Conservation (phyloP, 2,113 vertebrate genomes). For the Piaya cayana region DNA sequence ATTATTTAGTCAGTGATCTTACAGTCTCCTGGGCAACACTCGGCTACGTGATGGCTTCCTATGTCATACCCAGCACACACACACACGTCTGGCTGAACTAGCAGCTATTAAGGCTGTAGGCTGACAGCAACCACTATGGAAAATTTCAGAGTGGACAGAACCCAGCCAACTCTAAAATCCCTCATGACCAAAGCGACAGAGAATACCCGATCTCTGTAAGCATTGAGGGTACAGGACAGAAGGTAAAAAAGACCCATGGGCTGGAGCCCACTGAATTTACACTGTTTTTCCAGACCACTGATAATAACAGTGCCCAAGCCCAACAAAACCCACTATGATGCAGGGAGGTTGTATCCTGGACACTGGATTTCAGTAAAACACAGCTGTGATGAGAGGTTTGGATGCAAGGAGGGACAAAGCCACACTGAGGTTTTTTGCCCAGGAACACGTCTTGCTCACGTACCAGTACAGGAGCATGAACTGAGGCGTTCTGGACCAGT, state of each 20-base stretch:
- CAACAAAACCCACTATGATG: not conserved
- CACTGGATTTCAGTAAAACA: not conserved
- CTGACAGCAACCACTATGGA: not conserved
- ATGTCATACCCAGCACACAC: accelerated
- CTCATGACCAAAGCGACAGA: not conserved
- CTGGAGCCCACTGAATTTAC: not conserved
- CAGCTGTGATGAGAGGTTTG: not conserved
- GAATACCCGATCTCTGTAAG: accelerated
- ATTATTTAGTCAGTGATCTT: not conserved
- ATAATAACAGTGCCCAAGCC: not conserved
- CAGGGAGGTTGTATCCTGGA: not conserved
- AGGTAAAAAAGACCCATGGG: accelerated
- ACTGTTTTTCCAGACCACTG: not conserved
- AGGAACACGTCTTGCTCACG: accelerated
- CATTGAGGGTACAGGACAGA: accelerated
- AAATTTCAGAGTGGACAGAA: not conserved
- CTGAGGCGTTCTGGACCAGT: not conserved
- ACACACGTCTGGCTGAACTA: not conserved
- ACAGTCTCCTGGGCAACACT: not conserved
- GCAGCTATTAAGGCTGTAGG: not conserved
- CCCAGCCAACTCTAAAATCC: not conserved
- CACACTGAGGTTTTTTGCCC: too few species aligned
- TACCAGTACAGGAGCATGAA: not conserved
- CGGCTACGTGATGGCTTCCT: not conserved
- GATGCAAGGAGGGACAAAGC: not conserved